Percentiles rank a stretch among this genome's conserved stretches.
These are phyloP conservation scores for Microhierax caerulescens DNA, from an alignment of 2,797 vertebrate species.

Conservation along the genomic window DNA sequence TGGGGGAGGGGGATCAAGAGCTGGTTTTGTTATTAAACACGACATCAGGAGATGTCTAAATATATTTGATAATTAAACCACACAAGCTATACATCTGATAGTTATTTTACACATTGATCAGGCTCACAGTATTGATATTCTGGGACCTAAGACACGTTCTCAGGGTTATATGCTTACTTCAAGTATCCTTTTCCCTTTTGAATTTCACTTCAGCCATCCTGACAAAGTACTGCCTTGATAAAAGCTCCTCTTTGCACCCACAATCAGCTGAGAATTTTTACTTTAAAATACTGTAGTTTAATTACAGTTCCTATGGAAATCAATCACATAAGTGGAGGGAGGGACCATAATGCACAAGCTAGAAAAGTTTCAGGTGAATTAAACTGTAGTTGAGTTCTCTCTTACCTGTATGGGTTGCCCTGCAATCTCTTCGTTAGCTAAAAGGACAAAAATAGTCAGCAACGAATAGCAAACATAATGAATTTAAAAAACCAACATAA, in stretches of 20 bases:
- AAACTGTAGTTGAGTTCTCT: neutral
- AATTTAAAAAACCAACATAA: neutral
- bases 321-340: neutral
- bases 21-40: neutral
- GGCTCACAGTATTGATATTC: too few relatives aligned
- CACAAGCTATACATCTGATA: neutral
- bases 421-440: slow-evolving; percentile 92
- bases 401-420: slow-evolving; percentile 91
- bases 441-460: neutral
- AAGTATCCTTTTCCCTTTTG: neutral
- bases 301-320: neutral
- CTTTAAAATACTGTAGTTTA: neutral
- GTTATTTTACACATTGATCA: neutral
- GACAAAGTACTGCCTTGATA: neutral
- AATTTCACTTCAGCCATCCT: neutral
- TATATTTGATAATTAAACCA: neutral
- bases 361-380: neutral
- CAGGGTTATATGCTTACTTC: neutral
- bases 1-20: fast-evolving
- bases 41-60: neutral
- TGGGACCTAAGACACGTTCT: neutral
- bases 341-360: neutral
- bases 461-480: neutral
- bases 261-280: neutral
- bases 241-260: neutral